Evolutionary conservation across 2,797 vertebrate genomes (phyloP), one percentile per base, ranked within the genome.

Genomic region (Pampus argenteus): DNA sequence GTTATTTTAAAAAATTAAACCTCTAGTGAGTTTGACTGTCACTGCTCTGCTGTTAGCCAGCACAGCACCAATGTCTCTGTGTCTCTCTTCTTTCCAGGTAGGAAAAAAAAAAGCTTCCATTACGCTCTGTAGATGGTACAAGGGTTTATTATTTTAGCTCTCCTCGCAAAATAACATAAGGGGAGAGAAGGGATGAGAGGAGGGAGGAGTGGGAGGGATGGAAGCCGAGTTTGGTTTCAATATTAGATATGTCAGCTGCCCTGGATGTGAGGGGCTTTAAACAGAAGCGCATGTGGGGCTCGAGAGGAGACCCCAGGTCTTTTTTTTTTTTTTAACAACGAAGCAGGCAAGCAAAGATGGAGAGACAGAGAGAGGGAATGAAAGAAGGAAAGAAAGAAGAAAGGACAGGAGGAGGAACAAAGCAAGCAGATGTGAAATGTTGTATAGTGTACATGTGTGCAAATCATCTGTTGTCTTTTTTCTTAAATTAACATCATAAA

Each of bases 61-160:
- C 28, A 58, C 67, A 34, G 36, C 82, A 17, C 54, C 45, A 14
- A 26, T 20, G 65, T 38, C 77, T 72, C 67, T 56, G 65, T 4
- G 65, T 4, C 26, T 56, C 84, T 72, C 82, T 15, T 60, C 79
- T 86, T 79, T 86, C 82, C 83, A 87, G 64, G 63, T 23, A 75
- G 66, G 66, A 28, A 66, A 58, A 67, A 28, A 66, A 58, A 63
- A 74, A 55, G 61, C 81, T 82, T 86, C 77, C 82, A 78, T 86
- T 86, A 88, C 73, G 61, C 74, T 51, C 78, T 58, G 83, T 76
- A 90, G 83, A 86, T 65, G 44, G 77, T 52, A 81, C 83, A 81
- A 80, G 65, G 71, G 71, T 89, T 91, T 88, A 90, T 91, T 91
- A 84, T 86, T 86, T 71, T 81, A 87, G 83, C 74, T 87, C 84